Base-by-base conservation (phyloP, 64 coral and sea anemone genomes). In the Anthopleura sola region DNA sequence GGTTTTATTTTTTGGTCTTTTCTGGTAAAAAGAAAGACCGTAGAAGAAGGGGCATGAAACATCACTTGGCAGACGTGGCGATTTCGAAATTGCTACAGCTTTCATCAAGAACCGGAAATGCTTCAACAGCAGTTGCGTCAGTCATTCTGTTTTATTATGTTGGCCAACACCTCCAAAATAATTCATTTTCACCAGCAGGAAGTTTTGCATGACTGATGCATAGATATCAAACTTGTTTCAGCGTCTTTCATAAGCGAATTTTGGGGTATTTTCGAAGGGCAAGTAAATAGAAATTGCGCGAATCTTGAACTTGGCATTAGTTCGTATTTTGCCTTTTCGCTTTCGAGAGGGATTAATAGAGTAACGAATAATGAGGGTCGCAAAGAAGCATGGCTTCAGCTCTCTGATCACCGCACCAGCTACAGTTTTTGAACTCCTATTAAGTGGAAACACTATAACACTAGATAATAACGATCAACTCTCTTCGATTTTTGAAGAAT, bases 1-100 rank as follows among this genome's bases (percentile, higher is more conserved):
- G 12, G 34, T 28, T 71, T 71, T 13, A 12, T 71, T 71, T 31
- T 71, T 71, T 8, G 26, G 26, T 29, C 21, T 62, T 62, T 32
- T 33, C 26, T 69, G n/a, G 28, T 23, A 7, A 64, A 26, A n/a
- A 64, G n/a, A 64, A 26, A 24, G 7, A 9, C 21, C 21, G 60
- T 4, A 66, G 1, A 66, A 66, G n/a, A 26, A 66, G 9, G n/a
- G n/a, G n/a, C n/a, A 66, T 26, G 24, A 66, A 66, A 66, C 60
- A 66, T 24, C 24, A 0, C 29, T 33, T 71, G 26, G 11, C n/a
- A 71, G 66, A 34, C 66, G 66, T 71, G 66, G 26, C n/a, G 60
- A 71, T 71, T 71, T 71, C 66, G 66, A 71, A 71, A 71, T 71
- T 71, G 66, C 66, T 34, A 15, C 29, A 71, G 66, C 28, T 71